Conservation (phyloP, 2,113 vertebrate species). For the Erythrocercus mccallii region DNA sequence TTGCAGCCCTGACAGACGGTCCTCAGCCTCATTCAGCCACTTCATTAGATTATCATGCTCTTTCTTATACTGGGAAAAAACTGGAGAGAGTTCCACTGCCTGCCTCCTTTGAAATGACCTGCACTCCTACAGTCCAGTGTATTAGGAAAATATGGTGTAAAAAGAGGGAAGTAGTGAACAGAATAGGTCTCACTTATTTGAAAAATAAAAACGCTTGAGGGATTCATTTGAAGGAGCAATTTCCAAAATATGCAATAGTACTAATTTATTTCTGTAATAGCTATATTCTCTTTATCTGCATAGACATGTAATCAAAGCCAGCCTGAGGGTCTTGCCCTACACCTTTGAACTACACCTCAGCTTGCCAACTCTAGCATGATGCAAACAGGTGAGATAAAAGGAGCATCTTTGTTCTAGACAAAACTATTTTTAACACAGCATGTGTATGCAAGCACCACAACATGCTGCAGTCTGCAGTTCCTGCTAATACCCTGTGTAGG, state of each 20-base stretch:
- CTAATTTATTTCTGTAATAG: background rate
- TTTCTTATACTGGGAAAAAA: slow-evolving; percentile 55
- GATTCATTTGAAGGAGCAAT: background rate
- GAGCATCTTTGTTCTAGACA: background rate
- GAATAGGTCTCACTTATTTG: background rate
- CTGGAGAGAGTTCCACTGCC: slow-evolving; percentile 36
- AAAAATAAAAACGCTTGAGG: background rate
- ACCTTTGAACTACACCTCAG: background rate
- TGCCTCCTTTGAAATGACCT: slow-evolving; percentile 63
- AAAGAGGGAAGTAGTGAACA: background rate
- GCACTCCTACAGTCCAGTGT: slow-evolving; percentile 67
- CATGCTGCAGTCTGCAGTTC: background rate
- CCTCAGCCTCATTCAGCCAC: slow-evolving; percentile 71
- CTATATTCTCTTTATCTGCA: background rate
- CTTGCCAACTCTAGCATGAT: background rate
- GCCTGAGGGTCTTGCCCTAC: background rate
- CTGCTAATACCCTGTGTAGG: background rate
- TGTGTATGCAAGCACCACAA: background rate
- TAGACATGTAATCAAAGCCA: background rate
- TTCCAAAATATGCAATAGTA: background rate
- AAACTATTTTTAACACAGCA: background rate
- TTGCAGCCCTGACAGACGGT: slow-evolving; percentile 39
- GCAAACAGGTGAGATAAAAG: background rate
- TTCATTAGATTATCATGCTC: slow-evolving; percentile 58
- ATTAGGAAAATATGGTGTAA: background rate